phyloP scores from a whole-genome alignment of 64 coral and sea anemone species.

The Montipora foliosa region DNA sequence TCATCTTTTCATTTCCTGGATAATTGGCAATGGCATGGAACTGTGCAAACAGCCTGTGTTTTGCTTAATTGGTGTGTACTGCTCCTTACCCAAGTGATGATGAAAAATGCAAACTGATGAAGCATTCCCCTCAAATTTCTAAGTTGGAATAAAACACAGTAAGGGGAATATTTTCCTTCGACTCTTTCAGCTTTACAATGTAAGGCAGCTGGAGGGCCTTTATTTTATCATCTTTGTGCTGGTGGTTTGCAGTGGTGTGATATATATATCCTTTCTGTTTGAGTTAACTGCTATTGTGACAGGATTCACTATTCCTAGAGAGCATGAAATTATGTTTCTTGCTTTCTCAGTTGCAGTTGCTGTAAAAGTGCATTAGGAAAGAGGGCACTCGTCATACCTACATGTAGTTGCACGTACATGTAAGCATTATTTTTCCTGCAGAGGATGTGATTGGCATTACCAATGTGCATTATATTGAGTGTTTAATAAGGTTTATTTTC shows the following conservation, averaged over 20 bases:
- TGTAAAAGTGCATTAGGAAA: not conserved
- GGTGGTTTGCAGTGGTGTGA: not conserved
- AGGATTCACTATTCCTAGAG: conserved; percentile 5
- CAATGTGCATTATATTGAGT: too few relatives aligned
- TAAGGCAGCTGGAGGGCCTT: conserved; percentile 1
- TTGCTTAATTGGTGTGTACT: conserved; percentile 36
- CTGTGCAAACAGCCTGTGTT: conserved; percentile 9
- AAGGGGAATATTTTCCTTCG: conserved; percentile 24
- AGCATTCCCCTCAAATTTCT: conserved; percentile 9
- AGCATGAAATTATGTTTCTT: conserved; percentile 4
- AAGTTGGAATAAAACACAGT: conserved; percentile 33
- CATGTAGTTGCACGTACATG: not conserved
- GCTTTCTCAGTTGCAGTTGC: conserved; percentile 43
- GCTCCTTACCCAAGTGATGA: conserved; percentile 7
- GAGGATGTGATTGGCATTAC: too few relatives aligned
- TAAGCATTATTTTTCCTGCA: not conserved
- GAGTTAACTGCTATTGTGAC: conserved; percentile 23
- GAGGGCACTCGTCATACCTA: not conserved
- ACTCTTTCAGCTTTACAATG: not conserved
- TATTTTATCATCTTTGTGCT: conserved; percentile 23
- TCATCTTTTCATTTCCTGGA: conserved; percentile 43
- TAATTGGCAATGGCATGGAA: conserved; percentile 56
- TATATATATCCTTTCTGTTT: not conserved
- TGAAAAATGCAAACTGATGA: conserved; percentile 32
- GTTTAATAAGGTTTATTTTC: too few relatives aligned